Percentiles rank a stretch among this genome's conserved stretches.
phyloP scores from a whole-genome alignment of 2,797 vertebrate species.

The Dromococcyx pavoninus region DNA sequence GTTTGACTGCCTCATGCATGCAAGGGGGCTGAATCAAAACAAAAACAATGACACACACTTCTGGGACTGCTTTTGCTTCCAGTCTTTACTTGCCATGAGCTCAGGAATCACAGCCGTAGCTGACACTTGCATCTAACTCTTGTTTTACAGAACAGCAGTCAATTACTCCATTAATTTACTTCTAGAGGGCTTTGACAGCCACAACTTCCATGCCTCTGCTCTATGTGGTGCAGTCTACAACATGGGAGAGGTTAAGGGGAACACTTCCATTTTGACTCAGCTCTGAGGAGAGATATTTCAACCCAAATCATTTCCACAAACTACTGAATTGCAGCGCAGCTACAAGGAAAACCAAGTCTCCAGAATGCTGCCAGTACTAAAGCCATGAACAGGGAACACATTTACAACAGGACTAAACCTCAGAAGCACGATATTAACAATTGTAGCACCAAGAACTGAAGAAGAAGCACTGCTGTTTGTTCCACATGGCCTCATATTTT shows the following conservation, averaged over 20 bases:
- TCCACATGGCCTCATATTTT: rapidly evolving
- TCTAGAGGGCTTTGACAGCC: neutral
- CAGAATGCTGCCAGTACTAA: too few species aligned
- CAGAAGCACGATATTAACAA: neutral
- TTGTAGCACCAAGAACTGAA: rapidly evolving
- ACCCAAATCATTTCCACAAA: too few species aligned
- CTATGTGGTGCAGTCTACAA: rapidly evolving
- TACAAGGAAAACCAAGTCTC: neutral
- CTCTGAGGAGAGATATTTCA: rapidly evolving
- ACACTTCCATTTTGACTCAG: neutral
- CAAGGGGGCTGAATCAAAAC: neutral
- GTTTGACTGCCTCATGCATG: neutral
- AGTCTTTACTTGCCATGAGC: neutral
- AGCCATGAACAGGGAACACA: rapidly evolving
- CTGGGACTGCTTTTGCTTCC: neutral
- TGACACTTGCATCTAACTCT: neutral
- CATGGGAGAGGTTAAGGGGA: neutral
- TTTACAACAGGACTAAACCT: neutral
- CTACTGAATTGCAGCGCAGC: rapidly evolving
- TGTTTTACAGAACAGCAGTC: neutral
- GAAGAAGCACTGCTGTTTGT: rapidly evolving
- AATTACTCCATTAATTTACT: neutral
- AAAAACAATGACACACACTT: neutral
- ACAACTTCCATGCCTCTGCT: too few species aligned
- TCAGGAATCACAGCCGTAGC: neutral